phyloP scores from a whole-genome alignment of 2,888 invertebrate species.

The Caenorhabditis panamensis region DNA sequence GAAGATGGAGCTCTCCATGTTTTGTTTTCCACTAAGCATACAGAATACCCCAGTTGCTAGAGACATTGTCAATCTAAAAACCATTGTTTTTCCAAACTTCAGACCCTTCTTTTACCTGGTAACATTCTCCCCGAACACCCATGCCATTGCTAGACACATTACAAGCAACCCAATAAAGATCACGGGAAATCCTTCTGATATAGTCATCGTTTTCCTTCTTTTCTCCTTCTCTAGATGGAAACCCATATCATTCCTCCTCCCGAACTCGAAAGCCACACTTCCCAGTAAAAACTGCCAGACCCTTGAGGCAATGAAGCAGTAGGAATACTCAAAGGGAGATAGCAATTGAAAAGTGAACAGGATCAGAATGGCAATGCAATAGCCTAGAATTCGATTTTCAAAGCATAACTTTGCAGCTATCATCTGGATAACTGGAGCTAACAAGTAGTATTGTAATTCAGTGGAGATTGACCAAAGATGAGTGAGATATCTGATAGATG shows the following conservation, averaged over 20 bases:
- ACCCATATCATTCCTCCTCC: background rate
- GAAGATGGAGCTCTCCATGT: slow-evolving; percentile 23
- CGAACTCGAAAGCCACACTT: slow-evolving; percentile 45
- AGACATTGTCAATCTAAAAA: slow-evolving; percentile 31
- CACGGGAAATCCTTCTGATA: background rate
- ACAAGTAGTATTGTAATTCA: slow-evolving; percentile 62
- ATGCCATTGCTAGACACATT: slow-evolving; percentile 3
- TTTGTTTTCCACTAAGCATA: background rate
- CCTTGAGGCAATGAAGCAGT: slow-evolving; percentile 38
- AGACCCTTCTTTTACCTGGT: slow-evolving; percentile 34
- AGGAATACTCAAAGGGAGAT: slow-evolving; percentile 45
- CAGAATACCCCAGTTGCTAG: slow-evolving; percentile 8
- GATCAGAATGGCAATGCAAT: slow-evolving; percentile 22
- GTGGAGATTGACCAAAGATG: slow-evolving; percentile 60
- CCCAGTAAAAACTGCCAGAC: slow-evolving; percentile 63
- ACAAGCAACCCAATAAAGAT: slow-evolving; percentile 2
- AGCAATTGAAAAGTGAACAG: slow-evolving; percentile 42
- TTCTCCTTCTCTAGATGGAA: slow-evolving; percentile 15
- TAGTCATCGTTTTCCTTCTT: background rate
- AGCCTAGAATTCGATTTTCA: slow-evolving; percentile 21
- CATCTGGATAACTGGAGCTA: slow-evolving; percentile 49
- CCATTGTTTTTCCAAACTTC: too few relatives aligned
- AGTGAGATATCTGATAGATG: slow-evolving; percentile 42
- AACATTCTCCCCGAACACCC: slow-evolving; percentile 26
- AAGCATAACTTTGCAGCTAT: slow-evolving; percentile 18